Evolutionary conservation across 2,888 invertebrate species (phyloP).

Genomic region (Dascillus cervinus): DNA sequence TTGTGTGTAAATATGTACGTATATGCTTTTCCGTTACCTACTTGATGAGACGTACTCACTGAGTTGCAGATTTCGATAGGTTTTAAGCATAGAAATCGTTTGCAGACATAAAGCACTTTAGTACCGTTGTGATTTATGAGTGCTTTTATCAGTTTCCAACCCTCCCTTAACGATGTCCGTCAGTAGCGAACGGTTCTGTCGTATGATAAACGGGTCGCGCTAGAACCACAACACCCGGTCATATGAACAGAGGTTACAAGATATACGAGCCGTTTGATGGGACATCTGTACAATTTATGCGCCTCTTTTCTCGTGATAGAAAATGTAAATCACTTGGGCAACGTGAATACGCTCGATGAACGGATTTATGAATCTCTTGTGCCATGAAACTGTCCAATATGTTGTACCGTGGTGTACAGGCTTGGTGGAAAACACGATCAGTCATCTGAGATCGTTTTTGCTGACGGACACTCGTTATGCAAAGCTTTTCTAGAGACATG

Average conservation of each 20-base stretch:
- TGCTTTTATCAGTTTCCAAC: constrained; percentile 37
- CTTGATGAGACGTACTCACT: constrained; percentile 31
- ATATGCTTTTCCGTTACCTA: constrained; percentile 26
- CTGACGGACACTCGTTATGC: constrained; percentile 18
- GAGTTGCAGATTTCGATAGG: constrained; percentile 24
- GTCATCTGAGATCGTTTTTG: constrained; percentile 17
- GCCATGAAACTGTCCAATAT: constrained; percentile 30
- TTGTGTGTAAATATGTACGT: constrained; percentile 18
- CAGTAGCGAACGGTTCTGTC: constrained; percentile 25
- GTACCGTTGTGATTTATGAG: constrained; percentile 35
- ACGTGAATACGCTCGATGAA: constrained; percentile 16
- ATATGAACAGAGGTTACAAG: constrained; percentile 27
- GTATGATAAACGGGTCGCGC: constrained; percentile 34
- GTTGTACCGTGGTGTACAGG: constrained; percentile 19
- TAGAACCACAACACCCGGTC: constrained; percentile 32
- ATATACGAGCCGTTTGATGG: constrained; percentile 38
- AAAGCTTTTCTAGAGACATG: too few species aligned
- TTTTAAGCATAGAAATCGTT: constrained; percentile 33
- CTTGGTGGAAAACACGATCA: constrained; percentile 16
- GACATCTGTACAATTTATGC: constrained; percentile 41
- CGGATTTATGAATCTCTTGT: constrained; percentile 29
- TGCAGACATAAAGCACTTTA: constrained; percentile 36
- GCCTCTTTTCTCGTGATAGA: constrained; percentile 38
- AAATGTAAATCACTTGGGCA: constrained; percentile 37
- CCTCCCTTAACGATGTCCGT: constrained; percentile 38